Evolutionary conservation across 2,888 invertebrate genomes (phyloP).

Genomic region (Nemoura dubitans): DNA sequence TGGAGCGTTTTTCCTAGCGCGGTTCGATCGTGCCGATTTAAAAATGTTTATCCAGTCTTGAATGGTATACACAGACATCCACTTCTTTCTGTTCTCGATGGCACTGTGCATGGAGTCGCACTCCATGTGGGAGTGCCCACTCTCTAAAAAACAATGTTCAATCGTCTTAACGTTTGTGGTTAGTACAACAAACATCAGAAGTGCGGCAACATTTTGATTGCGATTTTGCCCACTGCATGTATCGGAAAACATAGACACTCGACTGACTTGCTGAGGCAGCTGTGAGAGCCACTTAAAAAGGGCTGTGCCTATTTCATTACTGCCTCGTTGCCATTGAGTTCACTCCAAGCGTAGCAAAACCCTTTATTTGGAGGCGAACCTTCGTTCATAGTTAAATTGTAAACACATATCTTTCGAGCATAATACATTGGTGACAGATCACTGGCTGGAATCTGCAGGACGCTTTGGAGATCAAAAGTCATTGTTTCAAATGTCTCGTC

Average conservation of each 20-base stretch:
- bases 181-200: neutral
- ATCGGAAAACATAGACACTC: constrained; percentile 8
- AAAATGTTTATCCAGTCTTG: constrained; percentile 24
- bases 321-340: too few relatives aligned
- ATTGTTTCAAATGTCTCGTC: neutral
- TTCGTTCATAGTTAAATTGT: too few relatives aligned
- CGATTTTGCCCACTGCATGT: neutral
- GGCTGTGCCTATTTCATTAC: neutral
- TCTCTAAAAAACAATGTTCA: too few relatives aligned
- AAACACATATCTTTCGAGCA: too few relatives aligned
- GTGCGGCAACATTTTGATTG: constrained; percentile 18
- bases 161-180: constrained; percentile 19
- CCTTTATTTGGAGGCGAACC: too few relatives aligned
- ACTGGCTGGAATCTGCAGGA: neutral
- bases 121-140: constrained; percentile 23
- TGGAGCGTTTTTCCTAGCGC: neutral
- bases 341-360: too few relatives aligned
- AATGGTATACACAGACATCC: neutral
- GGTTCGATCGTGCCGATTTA: neutral
- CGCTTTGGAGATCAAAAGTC: neutral
- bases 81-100: neutral
- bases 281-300: neutral
- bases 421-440: neutral
- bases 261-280: neutral
- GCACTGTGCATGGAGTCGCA: constrained; percentile 13